Evolutionary conservation across 1,140 invertebrate genomes (phyloP), one percentile per base, ranked within the genome.

Genomic region (Drosophila nigrodunni): DNA sequence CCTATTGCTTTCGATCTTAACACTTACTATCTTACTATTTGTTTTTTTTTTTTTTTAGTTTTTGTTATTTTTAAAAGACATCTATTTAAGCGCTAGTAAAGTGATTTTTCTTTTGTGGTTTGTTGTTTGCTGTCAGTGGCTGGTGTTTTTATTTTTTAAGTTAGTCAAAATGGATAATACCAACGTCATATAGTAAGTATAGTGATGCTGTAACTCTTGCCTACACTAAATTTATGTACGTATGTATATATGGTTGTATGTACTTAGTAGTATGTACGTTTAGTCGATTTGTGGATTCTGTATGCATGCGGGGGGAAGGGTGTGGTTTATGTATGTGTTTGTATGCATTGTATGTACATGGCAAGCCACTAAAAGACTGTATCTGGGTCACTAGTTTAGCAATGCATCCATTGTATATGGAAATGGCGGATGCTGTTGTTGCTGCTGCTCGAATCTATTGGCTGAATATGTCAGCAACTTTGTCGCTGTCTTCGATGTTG

Each of bases 341-440:
- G 49, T 75, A 61, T 76, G 68, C 44, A 58, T 77, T 52, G 77
- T 88, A 88, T 88, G 78, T 88, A 88, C 85, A 89, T 89, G 81
- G 86, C 85, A 89, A 89, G 86, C 85, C 81, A 79, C 59, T 90
- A 62, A 73, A 67, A 72, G 67, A 85, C 71, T 74, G 66, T 78
- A 71, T 74, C 57, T 82, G 73, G 73, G 76, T 82, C 76, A 78
- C 93, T 93, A 94, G 92, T 94, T 94, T 82, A 94, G 94, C 92
- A 94, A 93, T 91, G 94, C 94, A 93, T 94, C 94, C 94, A 94
- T 94, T 88, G 94, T 93, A 92, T 94, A 94, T 92, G 94, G 93
- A 93, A 93, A 94, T 92, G 93, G 93, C 79, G 89, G 90, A 87
- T 93, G 82, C 74, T 82, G 92, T 46, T 77, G 82, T 55, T 91